phyloP scores from a whole-genome alignment of 2,113 vertebrate genomes.

The Tonatia bakeri region DNA sequence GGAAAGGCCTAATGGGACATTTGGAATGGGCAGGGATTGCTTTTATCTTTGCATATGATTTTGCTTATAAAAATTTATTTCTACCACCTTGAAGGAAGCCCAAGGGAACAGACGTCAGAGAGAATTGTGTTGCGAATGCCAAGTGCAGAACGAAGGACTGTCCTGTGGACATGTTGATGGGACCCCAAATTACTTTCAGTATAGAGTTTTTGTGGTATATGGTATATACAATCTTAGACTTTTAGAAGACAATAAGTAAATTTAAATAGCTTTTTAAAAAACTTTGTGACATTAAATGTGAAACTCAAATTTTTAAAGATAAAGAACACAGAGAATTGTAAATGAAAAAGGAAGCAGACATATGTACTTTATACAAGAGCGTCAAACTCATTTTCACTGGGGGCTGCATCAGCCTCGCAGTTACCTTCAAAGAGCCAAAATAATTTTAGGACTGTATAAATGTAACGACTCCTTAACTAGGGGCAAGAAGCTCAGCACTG shows the following conservation, averaged over 20 bases:
- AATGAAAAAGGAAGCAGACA: constrained; percentile 58
- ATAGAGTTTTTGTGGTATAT: background rate
- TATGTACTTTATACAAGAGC: background rate
- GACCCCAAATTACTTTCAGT: background rate
- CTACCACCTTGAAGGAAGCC: background rate
- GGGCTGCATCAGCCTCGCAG: no score
- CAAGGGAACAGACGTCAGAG: background rate
- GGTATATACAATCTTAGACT: background rate
- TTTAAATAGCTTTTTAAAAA: constrained; percentile 36
- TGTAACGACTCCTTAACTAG: no score
- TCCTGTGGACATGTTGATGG: background rate
- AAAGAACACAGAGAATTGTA: constrained; percentile 68
- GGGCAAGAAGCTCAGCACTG: no score
- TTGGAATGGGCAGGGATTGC: background rate
- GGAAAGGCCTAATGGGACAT: background rate
- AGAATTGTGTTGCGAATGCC: background rate
- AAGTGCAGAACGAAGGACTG: background rate
- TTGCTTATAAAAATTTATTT: constrained; percentile 23
- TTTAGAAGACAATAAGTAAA: constrained; percentile 40
- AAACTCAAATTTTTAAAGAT: constrained; percentile 49
- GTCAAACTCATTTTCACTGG: no score
- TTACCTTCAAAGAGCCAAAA: no score
- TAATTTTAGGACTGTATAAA: no score
- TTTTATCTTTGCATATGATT: constrained; percentile 15
- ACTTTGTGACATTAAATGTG: constrained; percentile 22